Conservation (phyloP, 2,888 invertebrate species). For the Synanthedon formicaeformis region DNA sequence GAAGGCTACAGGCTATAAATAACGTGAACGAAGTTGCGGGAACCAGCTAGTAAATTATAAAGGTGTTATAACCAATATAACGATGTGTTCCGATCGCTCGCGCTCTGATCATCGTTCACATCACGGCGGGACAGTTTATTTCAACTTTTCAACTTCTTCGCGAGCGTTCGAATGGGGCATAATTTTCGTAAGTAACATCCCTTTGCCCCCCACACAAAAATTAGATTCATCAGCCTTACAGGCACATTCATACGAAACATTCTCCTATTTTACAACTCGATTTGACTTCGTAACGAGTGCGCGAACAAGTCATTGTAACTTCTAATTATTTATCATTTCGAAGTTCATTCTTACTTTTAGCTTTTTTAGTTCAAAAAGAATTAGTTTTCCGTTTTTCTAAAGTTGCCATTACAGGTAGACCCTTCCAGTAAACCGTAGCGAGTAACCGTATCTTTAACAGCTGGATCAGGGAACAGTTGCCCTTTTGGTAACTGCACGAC, state of each 20-base stretch:
- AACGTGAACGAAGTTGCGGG: too few species aligned
- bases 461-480: too few species aligned
- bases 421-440: too few species aligned
- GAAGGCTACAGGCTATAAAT: too few species aligned
- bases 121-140: slow-evolving; percentile 66
- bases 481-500: too few species aligned
- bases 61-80: too few species aligned
- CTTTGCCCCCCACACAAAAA: slow-evolving; percentile 50
- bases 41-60: too few species aligned
- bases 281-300: slow-evolving; percentile 46
- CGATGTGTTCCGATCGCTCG: neutral
- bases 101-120: slow-evolving; percentile 36
- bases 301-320: slow-evolving; percentile 44
- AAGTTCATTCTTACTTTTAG: too few species aligned
- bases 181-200: slow-evolving; percentile 64
- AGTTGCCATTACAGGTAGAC: too few species aligned
- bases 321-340: neutral
- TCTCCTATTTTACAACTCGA: slow-evolving; percentile 45
- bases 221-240: slow-evolving; percentile 59
- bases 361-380: too few species aligned
- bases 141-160: slow-evolving; percentile 60
- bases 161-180: slow-evolving; percentile 59
- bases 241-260: slow-evolving; percentile 47
- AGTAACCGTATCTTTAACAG: too few species aligned
- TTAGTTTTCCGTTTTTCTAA: too few species aligned